A percentile compares a stretch with the other conserved stretches of the same genome.
These are phyloP conservation scores for Proisotoma minuta DNA, from an alignment of 2,888 invertebrate species.

Conservation along the genomic window DNA sequence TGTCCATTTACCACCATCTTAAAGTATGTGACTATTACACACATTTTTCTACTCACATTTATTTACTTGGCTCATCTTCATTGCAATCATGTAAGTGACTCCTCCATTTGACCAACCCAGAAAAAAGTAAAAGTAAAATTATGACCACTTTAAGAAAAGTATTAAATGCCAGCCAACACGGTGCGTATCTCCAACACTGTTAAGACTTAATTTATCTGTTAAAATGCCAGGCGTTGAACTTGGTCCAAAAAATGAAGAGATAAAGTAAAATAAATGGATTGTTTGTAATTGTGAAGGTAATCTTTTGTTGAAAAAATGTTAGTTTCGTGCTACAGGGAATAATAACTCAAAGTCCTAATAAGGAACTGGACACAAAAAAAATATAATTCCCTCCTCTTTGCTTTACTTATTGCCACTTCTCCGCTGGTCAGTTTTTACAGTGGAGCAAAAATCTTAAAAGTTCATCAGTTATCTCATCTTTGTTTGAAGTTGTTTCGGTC, in stretches of 20 bases:
- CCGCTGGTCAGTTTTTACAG: too few relatives aligned
- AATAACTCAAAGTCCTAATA: slow-evolving; percentile 29
- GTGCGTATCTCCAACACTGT: background rate
- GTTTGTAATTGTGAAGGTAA: slow-evolving; percentile 11
- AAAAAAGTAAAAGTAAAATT: background rate
- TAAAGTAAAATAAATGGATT: slow-evolving; percentile 22
- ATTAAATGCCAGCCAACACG: background rate
- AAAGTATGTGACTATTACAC: background rate
- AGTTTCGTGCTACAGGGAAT: slow-evolving; percentile 19
- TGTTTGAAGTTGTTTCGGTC: slow-evolving; percentile 12
- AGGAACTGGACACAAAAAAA: slow-evolving; percentile 13
- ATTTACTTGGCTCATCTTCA: too few relatives aligned
- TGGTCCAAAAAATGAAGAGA: slow-evolving; percentile 16
- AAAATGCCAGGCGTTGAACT: slow-evolving; percentile 14
- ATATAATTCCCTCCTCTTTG: background rate
- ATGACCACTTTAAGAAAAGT: background rate
- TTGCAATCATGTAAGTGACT: background rate
- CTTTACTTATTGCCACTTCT: too few relatives aligned
- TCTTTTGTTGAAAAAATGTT: too few relatives aligned
- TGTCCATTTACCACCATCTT: background rate
- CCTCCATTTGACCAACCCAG: background rate
- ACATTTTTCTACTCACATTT: too few relatives aligned
- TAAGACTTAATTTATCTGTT: slow-evolving; percentile 10
- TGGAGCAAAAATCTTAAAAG: slow-evolving; percentile 8
- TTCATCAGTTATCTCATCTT: background rate